Evolutionary conservation across 2,113 vertebrate species (phyloP), one percentile per base, ranked within the genome.

Genomic region (Cavia aperea): DNA sequence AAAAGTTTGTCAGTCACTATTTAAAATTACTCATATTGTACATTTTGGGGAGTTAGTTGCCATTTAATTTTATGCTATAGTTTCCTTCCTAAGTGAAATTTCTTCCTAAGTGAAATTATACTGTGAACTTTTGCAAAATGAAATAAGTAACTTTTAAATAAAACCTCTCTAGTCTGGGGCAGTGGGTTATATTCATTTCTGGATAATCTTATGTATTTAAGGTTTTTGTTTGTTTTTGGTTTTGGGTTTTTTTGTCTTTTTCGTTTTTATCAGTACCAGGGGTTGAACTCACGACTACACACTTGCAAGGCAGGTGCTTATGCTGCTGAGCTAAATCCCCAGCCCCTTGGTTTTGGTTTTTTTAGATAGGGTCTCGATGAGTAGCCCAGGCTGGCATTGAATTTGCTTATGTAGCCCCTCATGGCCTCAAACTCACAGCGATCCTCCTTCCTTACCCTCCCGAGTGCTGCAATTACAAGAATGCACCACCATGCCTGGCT

Each of bases 81-180:
- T 83, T 93, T 89, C 11, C 60, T 86, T 94, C 81, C 70, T 93
- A 72, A 65, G 14, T 91, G 56, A 88, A 62, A 70, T 56, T 89
- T 14, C 60, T 86, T 94, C 81, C 70, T 93, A 72, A 65, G 14
- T 91, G 56, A 88, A 62, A 70, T 56, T 62, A 70, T 18, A 77
- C 70, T 81, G 29, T 36, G 54, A 21, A 91, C n/a, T 92, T 88
- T 72, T 11, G 60, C 2, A 36, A 6, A 81, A 75, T 56, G 7
- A 93, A 73, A 16, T 73, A 43, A 70, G 43, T 56, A 65, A 81
- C 60, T n/a, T 92, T 81, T 7, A 83, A 43, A 24, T 46, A 60
- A 83, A 78, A 90, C 1, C 10, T 51, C 15, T 36, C 16, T 78
- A 78, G 46, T 63, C 39, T 88, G 87, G 60, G 24, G 51, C 72